These are phyloP conservation scores for Lasaia peninsularis DNA, from an alignment of 1,140 invertebrate genomes.

Conservation along the genomic window DNA sequence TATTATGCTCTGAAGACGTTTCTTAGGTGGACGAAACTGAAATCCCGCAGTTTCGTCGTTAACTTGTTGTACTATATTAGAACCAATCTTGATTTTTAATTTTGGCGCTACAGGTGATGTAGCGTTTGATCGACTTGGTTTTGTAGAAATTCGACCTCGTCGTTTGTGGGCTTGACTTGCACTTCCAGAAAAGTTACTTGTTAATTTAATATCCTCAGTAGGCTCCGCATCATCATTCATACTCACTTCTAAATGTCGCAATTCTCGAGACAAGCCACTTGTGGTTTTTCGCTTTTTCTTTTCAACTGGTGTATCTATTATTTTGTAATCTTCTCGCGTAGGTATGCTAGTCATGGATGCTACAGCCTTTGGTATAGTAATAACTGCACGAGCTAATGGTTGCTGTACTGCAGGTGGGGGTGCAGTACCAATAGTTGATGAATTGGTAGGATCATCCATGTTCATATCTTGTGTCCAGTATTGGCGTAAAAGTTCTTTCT, in stretches of 20 bases:
- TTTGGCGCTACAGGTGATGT: conserved; percentile 80
- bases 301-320: conserved; percentile 80
- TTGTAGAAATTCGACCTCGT: conserved; percentile 70
- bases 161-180: conserved; percentile 73
- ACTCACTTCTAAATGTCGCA: conserved; percentile 75
- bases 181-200: conserved; percentile 35
- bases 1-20: conserved; percentile 82
- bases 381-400: conserved; percentile 83
- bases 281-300: conserved; percentile 83
- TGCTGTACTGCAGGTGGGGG: conserved; percentile 80
- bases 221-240: conserved; percentile 65
- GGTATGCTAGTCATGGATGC: conserved; percentile 91
- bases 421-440: conserved; percentile 68
- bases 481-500: conserved; percentile 88
- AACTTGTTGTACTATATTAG: conserved; percentile 75
- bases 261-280: conserved; percentile 74
- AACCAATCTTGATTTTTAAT: conserved; percentile 90
- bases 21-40: conserved; percentile 87
- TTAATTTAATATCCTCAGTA: conserved; percentile 58
- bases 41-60: conserved; percentile 72
- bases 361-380: conserved; percentile 91
- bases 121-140: conserved; percentile 49
- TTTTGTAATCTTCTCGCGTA: conserved; percentile 89
- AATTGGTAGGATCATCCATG: conserved; percentile 82
- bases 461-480: conserved; percentile 93